Conservation (phyloP, 2,888 invertebrate species). For the Notodonta ziczac region DNA sequence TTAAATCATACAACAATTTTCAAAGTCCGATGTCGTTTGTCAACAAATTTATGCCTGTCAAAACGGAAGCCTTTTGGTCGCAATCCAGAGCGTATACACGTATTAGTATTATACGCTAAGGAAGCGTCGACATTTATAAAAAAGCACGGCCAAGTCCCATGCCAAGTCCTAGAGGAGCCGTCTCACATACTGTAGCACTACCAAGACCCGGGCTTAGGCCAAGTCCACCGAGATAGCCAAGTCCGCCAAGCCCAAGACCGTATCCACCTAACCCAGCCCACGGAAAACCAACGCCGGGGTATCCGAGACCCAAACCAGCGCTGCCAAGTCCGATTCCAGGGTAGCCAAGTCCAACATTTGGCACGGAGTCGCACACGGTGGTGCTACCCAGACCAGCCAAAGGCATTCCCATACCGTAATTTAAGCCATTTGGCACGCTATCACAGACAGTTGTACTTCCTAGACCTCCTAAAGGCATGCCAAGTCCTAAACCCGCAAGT, state of each 20-base stretch:
- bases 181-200: conserved; percentile 21
- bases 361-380: conserved; percentile 14
- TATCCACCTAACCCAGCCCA: conserved; percentile 3
- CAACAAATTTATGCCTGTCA: not conserved
- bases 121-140: conserved; percentile 49
- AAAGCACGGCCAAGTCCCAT: conserved; percentile 44
- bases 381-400: conserved; percentile 12
- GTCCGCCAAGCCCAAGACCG: not conserved
- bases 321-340: conserved; percentile 18
- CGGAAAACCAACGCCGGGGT: conserved; percentile 7
- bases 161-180: conserved; percentile 19
- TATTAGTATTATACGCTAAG: conserved; percentile 23
- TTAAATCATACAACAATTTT: conserved; percentile 7
- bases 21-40: conserved; percentile 6
- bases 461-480: not conserved
- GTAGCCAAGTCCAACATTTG: conserved; percentile 15
- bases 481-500: conserved; percentile 19
- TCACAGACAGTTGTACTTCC: conserved; percentile 19
- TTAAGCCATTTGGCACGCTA: conserved; percentile 16
- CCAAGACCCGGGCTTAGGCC: conserved; percentile 13
- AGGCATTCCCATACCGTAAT: conserved; percentile 10
- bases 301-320: conserved; percentile 8
- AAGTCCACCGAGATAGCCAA: conserved; percentile 1
- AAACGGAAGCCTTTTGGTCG: not conserved
- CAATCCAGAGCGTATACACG: conserved; percentile 9